Percentiles rank a stretch among this genome's conserved stretches.
Evolutionary conservation across 2,797 vertebrate genomes (phyloP).

Genomic region (Telmatherina bonti): DNA sequence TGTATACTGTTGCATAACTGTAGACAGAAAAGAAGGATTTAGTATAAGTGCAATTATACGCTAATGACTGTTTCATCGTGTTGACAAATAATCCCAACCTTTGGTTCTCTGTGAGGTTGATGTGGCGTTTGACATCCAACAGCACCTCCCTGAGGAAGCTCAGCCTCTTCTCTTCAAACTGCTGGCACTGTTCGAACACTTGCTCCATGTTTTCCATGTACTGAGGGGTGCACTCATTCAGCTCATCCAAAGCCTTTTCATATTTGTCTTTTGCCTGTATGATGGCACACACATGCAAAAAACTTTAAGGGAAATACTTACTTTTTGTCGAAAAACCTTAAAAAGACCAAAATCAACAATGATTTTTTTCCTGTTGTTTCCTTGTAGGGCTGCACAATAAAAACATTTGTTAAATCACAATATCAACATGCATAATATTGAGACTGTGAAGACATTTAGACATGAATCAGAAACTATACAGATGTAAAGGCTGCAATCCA

Average conservation of each 20-base stretch:
- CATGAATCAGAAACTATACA: background rate
- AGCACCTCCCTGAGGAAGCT: conserved; percentile 94
- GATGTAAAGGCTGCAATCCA: background rate
- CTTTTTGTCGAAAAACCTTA: background rate
- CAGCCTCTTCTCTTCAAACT: conserved; percentile 96
- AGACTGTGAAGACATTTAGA: background rate
- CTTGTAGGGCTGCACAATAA: background rate
- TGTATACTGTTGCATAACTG: conserved; percentile 91
- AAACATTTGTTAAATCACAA: background rate
- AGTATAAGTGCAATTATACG: background rate
- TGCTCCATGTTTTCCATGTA: conserved; percentile 97
- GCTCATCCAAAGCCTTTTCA: conserved; percentile 93
- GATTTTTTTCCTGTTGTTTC: background rate
- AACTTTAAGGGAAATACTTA: background rate
- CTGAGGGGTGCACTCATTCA: conserved; percentile 91
- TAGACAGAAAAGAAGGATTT: conserved; percentile 13
- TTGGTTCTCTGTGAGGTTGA: conserved; percentile 94
- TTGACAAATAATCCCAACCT: conserved; percentile 76
- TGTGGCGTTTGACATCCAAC: conserved; percentile 94
- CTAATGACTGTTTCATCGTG: accelerated
- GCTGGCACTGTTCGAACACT: conserved; percentile 95
- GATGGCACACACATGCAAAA: conserved; percentile 16
- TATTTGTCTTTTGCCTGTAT: conserved; percentile 94
- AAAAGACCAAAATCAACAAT: background rate
- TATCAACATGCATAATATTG: background rate